A percentile compares a stretch with the other conserved stretches of the same genome.
These are phyloP conservation scores for Picathartes gymnocephalus DNA, from an alignment of 2,113 vertebrate genomes.

Conservation along the genomic window DNA sequence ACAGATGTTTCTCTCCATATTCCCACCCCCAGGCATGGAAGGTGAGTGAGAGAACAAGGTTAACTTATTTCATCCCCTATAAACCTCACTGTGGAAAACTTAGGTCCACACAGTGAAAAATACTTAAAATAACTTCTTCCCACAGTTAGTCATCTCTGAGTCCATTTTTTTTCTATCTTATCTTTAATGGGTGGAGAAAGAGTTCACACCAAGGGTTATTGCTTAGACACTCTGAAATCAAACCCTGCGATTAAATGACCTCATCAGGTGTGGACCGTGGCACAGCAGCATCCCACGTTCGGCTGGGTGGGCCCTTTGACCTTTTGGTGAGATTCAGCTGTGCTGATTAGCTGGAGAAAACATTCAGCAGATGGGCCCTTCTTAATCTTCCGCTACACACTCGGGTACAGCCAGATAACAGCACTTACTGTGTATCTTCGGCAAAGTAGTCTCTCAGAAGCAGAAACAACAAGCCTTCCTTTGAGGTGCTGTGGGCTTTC, in stretches of 20 bases:
- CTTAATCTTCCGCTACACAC: background rate
- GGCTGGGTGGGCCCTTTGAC: background rate
- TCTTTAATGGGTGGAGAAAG: background rate
- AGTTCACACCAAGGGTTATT: background rate
- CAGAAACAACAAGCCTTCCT: background rate
- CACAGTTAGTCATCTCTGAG: background rate
- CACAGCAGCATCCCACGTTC: background rate
- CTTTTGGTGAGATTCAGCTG: background rate
- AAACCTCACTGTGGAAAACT: background rate
- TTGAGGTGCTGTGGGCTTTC: background rate
- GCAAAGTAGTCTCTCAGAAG: background rate
- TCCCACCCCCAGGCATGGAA: background rate
- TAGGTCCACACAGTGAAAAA: background rate
- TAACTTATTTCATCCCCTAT: background rate
- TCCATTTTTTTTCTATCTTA: background rate
- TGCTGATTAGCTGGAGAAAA: background rate
- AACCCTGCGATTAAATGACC: background rate
- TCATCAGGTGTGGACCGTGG: background rate
- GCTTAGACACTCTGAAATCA: background rate
- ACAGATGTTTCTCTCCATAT: background rate
- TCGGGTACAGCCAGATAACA: background rate
- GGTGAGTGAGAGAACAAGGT: background rate
- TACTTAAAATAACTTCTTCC: background rate
- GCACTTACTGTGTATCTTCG: background rate
- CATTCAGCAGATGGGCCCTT: background rate